Percentiles rank a stretch among this genome's conserved stretches.
Conservation (phyloP, 2,797 vertebrate species). For the Acestrorhynchus altus region DNA sequence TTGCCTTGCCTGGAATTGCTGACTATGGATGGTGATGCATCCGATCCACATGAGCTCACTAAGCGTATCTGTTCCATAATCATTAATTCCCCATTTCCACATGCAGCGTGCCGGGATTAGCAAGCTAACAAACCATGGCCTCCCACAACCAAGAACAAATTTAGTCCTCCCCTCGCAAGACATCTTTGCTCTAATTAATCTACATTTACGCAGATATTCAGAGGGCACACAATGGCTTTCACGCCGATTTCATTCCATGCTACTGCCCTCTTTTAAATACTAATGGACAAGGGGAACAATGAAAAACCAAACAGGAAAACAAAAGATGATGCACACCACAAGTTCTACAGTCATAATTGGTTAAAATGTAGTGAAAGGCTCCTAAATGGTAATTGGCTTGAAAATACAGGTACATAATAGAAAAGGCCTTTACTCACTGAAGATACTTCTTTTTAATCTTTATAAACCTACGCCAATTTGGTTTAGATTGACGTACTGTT, state of each 20-base stretch:
- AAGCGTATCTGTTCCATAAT: conserved; percentile 67
- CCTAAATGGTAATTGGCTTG: background rate
- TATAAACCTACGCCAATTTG: too few species aligned
- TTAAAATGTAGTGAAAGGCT: too few species aligned
- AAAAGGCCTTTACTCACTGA: too few species aligned
- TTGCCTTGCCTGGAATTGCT: conserved; percentile 63
- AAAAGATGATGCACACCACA: background rate
- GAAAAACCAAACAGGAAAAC: background rate
- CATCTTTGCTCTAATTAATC: conserved; percentile 55
- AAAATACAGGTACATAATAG: too few species aligned
- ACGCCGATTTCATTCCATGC: conserved; percentile 16
- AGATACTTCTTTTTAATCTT: too few species aligned
- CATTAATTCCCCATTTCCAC: conserved; percentile 65
- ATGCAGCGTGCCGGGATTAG: conserved; percentile 65
- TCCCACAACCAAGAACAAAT: conserved; percentile 56
- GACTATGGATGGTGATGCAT: conserved; percentile 54
- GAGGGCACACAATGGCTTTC: conserved; percentile 11
- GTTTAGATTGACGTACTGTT: too few species aligned
- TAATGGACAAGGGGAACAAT: conserved; percentile 34
- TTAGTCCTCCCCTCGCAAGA: conserved; percentile 56
- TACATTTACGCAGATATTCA: conserved; percentile 32
- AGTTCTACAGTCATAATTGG: background rate
- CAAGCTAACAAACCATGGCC: conserved; percentile 64
- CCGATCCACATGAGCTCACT: conserved; percentile 64
- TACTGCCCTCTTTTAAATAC: conserved; percentile 38